Percentiles rank a stretch among this genome's conserved stretches.
phyloP scores from a whole-genome alignment of 2,888 invertebrate genomes.

The Arctia plantaginis region DNA sequence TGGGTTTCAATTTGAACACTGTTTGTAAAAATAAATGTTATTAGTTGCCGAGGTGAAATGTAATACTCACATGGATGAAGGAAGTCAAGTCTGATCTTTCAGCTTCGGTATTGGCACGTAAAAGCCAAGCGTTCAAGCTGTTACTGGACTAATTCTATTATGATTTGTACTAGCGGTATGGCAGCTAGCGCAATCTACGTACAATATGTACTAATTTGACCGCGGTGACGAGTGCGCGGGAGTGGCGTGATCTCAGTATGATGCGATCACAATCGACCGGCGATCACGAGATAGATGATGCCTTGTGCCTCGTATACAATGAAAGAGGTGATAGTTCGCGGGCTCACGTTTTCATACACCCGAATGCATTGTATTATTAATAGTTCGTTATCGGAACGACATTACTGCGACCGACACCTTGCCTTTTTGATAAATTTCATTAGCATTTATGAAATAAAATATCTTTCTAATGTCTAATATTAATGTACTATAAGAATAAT shows the following conservation, averaged over 20 bases:
- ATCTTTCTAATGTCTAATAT: not conserved
- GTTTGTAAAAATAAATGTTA: not conserved
- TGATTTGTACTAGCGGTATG: not conserved
- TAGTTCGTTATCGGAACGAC: slow-evolving; percentile 24
- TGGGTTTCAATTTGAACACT: not conserved
- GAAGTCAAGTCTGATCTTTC: not conserved
- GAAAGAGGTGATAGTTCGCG: slow-evolving; percentile 42
- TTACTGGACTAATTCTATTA: not conserved
- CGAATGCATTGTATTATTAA: slow-evolving; percentile 25
- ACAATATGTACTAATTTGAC: slow-evolving; percentile 19
- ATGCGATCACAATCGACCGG: slow-evolving; percentile 48
- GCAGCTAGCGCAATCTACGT: not conserved
- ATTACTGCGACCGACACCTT: slow-evolving; percentile 15
- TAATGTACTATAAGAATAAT: not conserved
- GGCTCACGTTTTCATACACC: slow-evolving; percentile 26
- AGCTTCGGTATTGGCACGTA: not conserved
- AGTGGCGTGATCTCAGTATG: slow-evolving; percentile 61
- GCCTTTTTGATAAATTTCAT: slow-evolving; percentile 1
- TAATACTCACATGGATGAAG: not conserved
- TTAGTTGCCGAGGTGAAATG: not conserved
- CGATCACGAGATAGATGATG: slow-evolving; percentile 44
- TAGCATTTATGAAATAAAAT: not conserved
- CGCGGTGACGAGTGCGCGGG: slow-evolving; percentile 36
- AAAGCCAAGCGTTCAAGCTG: not conserved
- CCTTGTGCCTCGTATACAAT: slow-evolving; percentile 42